Percentiles rank a stretch among this genome's conserved stretches.
Evolutionary conservation across 92 coral and sea anemone genomes (phyloP).

Genomic region (Porites divaricata): DNA sequence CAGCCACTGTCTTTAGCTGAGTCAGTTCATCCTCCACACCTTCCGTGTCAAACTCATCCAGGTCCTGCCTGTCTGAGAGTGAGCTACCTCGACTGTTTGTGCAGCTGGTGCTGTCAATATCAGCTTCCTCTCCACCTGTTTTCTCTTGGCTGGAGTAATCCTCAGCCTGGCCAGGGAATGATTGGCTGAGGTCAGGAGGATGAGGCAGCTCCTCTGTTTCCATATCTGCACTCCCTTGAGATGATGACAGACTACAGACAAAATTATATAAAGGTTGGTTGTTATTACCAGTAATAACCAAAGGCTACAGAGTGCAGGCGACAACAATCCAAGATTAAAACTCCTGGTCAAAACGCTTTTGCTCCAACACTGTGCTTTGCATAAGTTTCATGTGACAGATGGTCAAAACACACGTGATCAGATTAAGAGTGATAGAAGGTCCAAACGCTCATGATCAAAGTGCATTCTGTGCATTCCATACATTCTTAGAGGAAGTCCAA

Average conservation of each 20-base stretch:
- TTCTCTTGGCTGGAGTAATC: conserved; percentile 84
- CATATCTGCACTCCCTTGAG: conserved; percentile 46
- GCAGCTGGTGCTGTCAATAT: conserved; percentile 95
- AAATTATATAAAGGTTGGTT: background rate
- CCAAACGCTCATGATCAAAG: no score
- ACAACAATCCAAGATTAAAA: no score
- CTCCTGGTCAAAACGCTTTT: no score
- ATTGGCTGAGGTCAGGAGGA: conserved; percentile 66
- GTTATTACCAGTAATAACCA: no score
- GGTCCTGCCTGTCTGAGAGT: conserved; percentile 86
- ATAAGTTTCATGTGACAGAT: no score
- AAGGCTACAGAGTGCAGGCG: no score
- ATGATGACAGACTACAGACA: conserved; percentile 37
- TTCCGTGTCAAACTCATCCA: conserved; percentile 97
- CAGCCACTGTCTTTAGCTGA: conserved; percentile 81
- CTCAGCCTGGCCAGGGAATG: conserved; percentile 64
- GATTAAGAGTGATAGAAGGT: no score
- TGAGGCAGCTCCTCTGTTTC: conserved; percentile 41
- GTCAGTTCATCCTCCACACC: conserved; percentile 86
- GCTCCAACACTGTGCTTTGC: no score
- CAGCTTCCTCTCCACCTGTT: conserved; percentile 83
- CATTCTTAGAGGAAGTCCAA: no score
- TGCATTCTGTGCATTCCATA: no score
- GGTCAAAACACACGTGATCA: no score
- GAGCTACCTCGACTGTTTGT: conserved; percentile 95